Conservation (phyloP, 2,113 vertebrate genomes). For the Myocastor coypus region DNA sequence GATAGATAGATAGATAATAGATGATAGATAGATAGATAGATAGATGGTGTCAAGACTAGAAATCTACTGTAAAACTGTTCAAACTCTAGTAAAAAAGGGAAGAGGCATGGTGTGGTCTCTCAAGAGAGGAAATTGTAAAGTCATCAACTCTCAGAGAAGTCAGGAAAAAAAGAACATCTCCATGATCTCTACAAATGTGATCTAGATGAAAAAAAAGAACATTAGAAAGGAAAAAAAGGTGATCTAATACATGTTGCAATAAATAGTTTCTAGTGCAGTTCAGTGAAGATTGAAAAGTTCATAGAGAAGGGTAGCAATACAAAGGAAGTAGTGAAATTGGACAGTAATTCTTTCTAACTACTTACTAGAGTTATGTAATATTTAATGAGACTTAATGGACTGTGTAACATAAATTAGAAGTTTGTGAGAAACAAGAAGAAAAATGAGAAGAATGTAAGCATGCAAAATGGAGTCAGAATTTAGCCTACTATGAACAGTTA, state of each 20-base stretch:
- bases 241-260: neutral
- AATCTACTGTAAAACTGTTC: slow-evolving; percentile 15
- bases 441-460: neutral
- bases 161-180: neutral
- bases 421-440: neutral
- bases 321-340: slow-evolving; percentile 20
- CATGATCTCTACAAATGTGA: neutral
- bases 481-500: neutral
- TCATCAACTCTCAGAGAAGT: neutral
- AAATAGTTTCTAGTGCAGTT: neutral
- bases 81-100: neutral
- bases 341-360: neutral
- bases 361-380: neutral
- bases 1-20: too few species aligned
- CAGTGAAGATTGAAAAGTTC: neutral
- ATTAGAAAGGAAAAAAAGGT: neutral
- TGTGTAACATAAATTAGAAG: neutral
- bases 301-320: neutral
- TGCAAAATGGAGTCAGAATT: neutral
- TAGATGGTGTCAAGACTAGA: neutral
- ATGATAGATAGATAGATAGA: too few species aligned
- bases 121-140: neutral
- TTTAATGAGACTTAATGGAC: neutral
- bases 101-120: neutral
- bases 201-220: neutral